phyloP scores from a whole-genome alignment of 2,113 vertebrate genomes.

The Gnathochromis pfefferi region DNA sequence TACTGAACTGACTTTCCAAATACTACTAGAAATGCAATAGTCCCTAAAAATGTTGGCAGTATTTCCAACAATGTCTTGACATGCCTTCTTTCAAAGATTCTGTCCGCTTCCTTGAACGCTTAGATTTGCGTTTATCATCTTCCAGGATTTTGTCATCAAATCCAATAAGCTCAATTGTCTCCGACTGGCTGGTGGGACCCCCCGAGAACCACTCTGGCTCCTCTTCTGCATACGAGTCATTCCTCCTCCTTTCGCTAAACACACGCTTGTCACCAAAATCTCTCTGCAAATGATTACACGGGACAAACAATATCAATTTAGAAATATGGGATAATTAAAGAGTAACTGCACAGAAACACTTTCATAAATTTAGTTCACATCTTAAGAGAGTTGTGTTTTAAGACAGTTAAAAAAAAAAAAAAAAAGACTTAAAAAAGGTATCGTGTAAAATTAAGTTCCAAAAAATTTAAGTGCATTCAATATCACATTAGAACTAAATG shows the following conservation, averaged over 20 bases:
- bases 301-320: neutral
- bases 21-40: neutral
- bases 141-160: slow-evolving; percentile 95
- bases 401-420: no score
- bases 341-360: neutral
- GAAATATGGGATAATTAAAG: neutral
- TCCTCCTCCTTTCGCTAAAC: slow-evolving; percentile 91
- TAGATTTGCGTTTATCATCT: slow-evolving; percentile 87
- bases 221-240: slow-evolving; percentile 94
- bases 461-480: neutral
- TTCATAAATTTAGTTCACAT: neutral
- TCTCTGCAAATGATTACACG: slow-evolving; percentile 68
- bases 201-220: slow-evolving; percentile 98
- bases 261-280: slow-evolving; percentile 93
- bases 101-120: slow-evolving; percentile 79
- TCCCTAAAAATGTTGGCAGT: neutral
- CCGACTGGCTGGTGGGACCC: slow-evolving; percentile 95
- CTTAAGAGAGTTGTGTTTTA: neutral
- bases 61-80: neutral
- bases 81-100: slow-evolving; percentile 86
- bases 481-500: neutral
- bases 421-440: neutral
- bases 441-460: neutral
- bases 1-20: neutral
- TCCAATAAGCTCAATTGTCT: slow-evolving; percentile 95